Conservation (phyloP, 2,113 vertebrate genomes). For the Nestor notabilis region DNA sequence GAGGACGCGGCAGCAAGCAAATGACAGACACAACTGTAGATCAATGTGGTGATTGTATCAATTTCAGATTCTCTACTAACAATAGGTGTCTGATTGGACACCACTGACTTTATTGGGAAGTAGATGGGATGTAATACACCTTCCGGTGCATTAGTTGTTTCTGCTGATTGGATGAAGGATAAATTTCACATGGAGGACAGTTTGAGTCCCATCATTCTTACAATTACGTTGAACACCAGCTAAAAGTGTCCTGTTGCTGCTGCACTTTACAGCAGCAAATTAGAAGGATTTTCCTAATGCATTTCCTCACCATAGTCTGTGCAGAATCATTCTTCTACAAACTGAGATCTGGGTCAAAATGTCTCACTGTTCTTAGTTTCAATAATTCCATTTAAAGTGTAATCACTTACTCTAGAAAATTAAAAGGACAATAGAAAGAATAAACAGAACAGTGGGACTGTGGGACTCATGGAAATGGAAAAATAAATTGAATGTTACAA, state of each 20-base stretch:
- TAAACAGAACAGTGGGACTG: constrained; percentile 23
- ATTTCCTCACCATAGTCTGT: neutral
- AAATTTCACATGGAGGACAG: constrained; percentile 70
- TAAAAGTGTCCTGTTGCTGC: constrained; percentile 68
- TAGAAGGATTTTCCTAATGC: constrained; percentile 50
- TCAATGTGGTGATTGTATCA: constrained; percentile 82
- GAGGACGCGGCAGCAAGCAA: constrained; percentile 10
- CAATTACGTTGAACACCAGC: constrained; percentile 66
- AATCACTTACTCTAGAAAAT: constrained; percentile 6
- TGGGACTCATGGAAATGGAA: neutral
- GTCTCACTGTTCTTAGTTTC: constrained; percentile 41
- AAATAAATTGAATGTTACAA: neutral
- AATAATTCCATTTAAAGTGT: constrained; percentile 26
- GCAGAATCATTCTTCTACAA: constrained; percentile 21
- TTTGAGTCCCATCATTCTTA: constrained; percentile 68
- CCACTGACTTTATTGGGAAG: constrained; percentile 78
- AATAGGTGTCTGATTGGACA: constrained; percentile 82
- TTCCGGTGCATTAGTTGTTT: constrained; percentile 75
- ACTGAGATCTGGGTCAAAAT: constrained; percentile 3
- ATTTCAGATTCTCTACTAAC: constrained; percentile 81
- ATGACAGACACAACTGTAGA: constrained; percentile 75
- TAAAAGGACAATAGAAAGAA: constrained; percentile 7
- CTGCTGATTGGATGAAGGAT: constrained; percentile 78
- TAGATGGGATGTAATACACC: constrained; percentile 74
- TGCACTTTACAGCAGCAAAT: constrained; percentile 46